These are phyloP conservation scores for Aphis gossypii DNA, from an alignment of 1,140 invertebrate species.

Conservation along the genomic window DNA sequence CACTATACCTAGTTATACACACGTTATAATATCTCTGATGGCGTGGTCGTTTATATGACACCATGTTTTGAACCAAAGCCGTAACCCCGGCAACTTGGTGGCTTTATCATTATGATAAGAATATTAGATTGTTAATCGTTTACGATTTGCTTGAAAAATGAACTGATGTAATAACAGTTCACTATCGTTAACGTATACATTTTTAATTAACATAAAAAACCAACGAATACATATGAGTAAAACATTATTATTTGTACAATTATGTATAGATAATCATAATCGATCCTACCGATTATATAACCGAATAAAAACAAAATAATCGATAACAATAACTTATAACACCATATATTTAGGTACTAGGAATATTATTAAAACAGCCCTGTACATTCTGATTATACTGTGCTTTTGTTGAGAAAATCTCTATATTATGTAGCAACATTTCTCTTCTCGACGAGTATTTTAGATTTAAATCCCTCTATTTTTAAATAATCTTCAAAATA, in stretches of 20 bases:
- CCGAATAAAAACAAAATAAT: not conserved
- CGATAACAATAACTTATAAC: too few relatives aligned
- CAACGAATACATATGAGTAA: not conserved
- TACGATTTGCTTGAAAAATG: not conserved
- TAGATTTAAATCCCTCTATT: not conserved
- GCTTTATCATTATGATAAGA: conserved; percentile 34
- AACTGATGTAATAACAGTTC: not conserved
- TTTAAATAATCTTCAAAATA: not conserved
- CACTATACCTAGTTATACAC: not conserved
- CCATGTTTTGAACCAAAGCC: conserved; percentile 16
- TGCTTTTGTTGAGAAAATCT: not conserved
- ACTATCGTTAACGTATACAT: not conserved
- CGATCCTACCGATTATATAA: not conserved
- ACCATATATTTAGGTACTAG: too few relatives aligned
- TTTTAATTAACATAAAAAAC: not conserved
- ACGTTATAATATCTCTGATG: not conserved
- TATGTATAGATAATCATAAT: not conserved
- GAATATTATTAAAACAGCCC: not conserved
- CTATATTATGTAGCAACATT: not conserved
- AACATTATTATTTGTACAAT: not conserved
- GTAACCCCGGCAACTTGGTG: conserved; percentile 17
- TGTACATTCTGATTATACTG: not conserved
- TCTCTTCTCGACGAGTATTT: not conserved
- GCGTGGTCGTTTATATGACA: not conserved
- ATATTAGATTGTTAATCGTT: not conserved